phyloP scores from a whole-genome alignment of 2,888 invertebrate genomes.

The Leptinotarsa juncta region DNA sequence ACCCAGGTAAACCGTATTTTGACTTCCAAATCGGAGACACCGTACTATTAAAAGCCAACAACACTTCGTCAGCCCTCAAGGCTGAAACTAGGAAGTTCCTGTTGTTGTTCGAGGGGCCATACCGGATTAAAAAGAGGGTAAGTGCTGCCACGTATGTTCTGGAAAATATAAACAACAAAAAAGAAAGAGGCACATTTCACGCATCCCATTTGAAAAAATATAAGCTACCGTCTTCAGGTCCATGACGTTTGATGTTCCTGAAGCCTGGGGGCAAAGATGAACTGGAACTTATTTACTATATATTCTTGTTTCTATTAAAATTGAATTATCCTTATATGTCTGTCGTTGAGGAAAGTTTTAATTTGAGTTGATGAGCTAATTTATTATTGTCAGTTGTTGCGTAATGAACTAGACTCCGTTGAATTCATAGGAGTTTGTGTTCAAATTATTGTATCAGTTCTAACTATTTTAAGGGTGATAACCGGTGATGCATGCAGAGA shows the following conservation, averaged over 20 bases:
- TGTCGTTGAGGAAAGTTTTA: not conserved
- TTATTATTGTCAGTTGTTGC: too few relatives aligned
- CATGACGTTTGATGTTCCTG: too few relatives aligned
- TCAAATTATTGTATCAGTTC: not conserved
- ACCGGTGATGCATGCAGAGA: not conserved
- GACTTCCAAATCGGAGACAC: not conserved
- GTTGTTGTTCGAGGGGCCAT: not conserved
- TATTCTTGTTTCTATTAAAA: not conserved
- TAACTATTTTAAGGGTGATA: not conserved
- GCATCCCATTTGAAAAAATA: constrained; percentile 5
- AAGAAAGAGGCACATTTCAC: not conserved
- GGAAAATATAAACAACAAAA: not conserved
- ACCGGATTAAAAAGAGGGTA: not conserved
- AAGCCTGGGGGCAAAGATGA: not conserved
- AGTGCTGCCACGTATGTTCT: not conserved
- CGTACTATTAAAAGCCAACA: not conserved
- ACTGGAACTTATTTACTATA: not conserved
- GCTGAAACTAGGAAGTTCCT: too few relatives aligned
- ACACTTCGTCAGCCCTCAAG: not conserved
- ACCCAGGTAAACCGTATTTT: not conserved
- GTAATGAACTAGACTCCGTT: too few relatives aligned
- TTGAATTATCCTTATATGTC: not conserved
- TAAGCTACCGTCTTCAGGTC: not conserved
- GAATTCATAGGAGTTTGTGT: not conserved
- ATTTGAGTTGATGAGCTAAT: not conserved